A percentile compares a stretch with the other conserved stretches of the same genome.
Conservation (phyloP, 2,113 vertebrate species). For the Nycticebus coucang region DNA sequence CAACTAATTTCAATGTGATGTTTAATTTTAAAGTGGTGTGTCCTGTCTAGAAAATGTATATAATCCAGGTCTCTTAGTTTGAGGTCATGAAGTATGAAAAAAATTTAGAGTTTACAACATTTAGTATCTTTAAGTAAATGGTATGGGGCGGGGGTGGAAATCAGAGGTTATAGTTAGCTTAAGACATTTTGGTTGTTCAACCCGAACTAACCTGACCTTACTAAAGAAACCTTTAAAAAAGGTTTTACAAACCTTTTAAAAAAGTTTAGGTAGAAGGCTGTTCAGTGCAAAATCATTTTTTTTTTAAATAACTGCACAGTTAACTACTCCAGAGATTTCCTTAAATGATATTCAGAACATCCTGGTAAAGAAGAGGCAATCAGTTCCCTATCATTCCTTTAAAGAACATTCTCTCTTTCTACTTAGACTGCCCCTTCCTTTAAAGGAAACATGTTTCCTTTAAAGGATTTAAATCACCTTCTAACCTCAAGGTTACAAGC, state of each 20-base stretch:
- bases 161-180: not conserved
- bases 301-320: not conserved
- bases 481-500: not conserved
- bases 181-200: slow-evolving; percentile 37
- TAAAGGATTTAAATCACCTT: slow-evolving; percentile 37
- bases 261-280: not conserved
- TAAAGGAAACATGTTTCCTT: not conserved
- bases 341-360: slow-evolving; percentile 33
- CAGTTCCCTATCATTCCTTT: not conserved
- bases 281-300: slow-evolving; percentile 32
- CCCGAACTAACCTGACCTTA: not conserved
- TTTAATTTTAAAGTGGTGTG: not conserved
- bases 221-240: not conserved
- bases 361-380: slow-evolving; percentile 5
- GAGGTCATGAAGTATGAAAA: not conserved
- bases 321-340: slow-evolving; percentile 16
- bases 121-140: slow-evolving; percentile 40
- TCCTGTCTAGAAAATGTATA: not conserved
- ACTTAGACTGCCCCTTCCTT: not conserved
- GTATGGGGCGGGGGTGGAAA: rapidly evolving
- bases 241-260: not conserved
- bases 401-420: slow-evolving; percentile 7
- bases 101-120: not conserved
- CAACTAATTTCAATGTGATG: not conserved
- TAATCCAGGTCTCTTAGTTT: slow-evolving; percentile 29